Conservation (phyloP, 2,888 invertebrate genomes). For the Cephus sareptanus region DNA sequence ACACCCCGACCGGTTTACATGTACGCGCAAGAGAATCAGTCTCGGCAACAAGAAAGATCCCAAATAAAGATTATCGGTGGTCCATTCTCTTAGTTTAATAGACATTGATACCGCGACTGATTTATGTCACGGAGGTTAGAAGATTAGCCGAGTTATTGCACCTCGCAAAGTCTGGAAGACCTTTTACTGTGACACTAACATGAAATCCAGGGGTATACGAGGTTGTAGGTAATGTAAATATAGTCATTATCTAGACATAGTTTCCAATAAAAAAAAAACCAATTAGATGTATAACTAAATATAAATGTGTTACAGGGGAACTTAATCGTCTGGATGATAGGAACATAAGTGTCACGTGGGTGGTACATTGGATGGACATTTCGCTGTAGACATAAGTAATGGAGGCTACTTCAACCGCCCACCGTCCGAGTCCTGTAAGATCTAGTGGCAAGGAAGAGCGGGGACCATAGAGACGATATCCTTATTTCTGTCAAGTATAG, state of each 20-base stretch:
- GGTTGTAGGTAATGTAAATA: not conserved
- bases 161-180: not conserved
- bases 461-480: not conserved
- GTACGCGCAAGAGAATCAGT: conserved; percentile 14
- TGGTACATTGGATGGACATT: not conserved
- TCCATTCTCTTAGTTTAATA: conserved; percentile 26
- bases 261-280: not conserved
- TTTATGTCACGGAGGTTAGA: not conserved
- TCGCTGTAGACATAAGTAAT: not conserved
- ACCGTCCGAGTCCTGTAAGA: conserved; percentile 2
- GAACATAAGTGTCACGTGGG: not conserved
- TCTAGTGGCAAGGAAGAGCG: not conserved
- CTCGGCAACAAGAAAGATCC: conserved; percentile 2
- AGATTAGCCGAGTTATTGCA: not conserved
- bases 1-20: conserved; percentile 29
- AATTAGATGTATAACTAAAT: not conserved
- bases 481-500: conserved; percentile 3
- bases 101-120: conserved; percentile 20
- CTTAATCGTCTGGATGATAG: not conserved
- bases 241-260: not conserved
- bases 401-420: conserved; percentile 7
- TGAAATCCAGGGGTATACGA: not conserved
- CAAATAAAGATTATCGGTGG: conserved; percentile 26
- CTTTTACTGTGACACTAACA: not conserved
- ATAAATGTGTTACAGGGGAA: not conserved